Evolutionary conservation across 1,140 invertebrate genomes (phyloP), one percentile per base, ranked within the genome.

Genomic region (Drosophila auraria): DNA sequence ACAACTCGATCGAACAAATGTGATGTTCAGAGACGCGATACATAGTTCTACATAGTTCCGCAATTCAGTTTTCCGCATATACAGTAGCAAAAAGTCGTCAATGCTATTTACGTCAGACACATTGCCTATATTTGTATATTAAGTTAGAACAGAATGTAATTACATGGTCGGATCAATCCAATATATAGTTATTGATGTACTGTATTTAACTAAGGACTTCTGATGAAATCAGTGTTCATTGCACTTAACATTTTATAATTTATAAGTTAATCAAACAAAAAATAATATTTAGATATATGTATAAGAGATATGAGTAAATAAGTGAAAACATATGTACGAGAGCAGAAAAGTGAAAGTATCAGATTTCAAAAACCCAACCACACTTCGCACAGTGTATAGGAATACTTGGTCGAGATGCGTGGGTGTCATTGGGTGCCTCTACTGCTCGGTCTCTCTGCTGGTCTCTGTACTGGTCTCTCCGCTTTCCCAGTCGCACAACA

Each of bases 401-500:
- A 68, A 66, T 27, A 23, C 30, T 63, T 63, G 17, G 30, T 14
- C 8, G 38, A 5, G 2, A 69, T 59, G 78, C 51, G 81, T 83
- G 68, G 70, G 69, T 57, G 64, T 20, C 36, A 70, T 42, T 68
- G 42, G 49, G 38, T 61, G 57, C 50, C 49, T 73, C 33, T 71
- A 44, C 57, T 53, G 57, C 64, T 49, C 38, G 51, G 30, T 58
- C 59, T 33, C 33, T 8, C 33, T 33, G 30, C 36, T 61, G n/a
- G 42, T 56, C 60, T 47, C 30, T 44, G 20, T 33, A 25, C 36
- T 61, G n/a, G 42, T 56, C 60, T 47, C 30, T 44, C n/a, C n/a
- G 38, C 44, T 47, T 40, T 65, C 51, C 50, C 80, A 59, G 62
- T 40, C 61, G 40, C 63, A 59, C 44, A 68, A 78, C 44, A 87